These are phyloP conservation scores for Eriocheir sinensis DNA, from an alignment of 1,140 invertebrate species.

Conservation along the genomic window DNA sequence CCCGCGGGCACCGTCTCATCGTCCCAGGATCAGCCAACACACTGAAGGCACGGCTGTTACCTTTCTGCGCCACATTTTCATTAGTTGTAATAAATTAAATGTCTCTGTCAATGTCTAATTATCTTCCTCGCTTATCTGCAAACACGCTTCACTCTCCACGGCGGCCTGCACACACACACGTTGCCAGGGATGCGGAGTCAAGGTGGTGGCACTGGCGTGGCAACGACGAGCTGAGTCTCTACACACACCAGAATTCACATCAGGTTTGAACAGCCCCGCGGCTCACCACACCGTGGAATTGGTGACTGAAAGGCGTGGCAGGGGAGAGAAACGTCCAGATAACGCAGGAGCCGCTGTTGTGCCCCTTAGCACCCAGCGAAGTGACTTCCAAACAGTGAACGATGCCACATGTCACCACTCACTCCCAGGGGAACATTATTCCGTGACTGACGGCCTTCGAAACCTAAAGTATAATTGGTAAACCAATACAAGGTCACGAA, in stretches of 20 bases:
- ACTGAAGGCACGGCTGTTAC: no score
- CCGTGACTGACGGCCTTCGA: background rate
- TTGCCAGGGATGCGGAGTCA: no score
- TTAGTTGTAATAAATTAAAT: no score
- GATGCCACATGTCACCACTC: background rate
- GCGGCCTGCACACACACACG: no score
- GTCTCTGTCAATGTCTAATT: no score
- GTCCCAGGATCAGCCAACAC: no score
- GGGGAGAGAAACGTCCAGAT: background rate
- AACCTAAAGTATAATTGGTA: background rate
- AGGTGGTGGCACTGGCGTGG: no score
- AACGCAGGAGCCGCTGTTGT: background rate
- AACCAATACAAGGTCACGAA: background rate
- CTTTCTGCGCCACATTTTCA: no score
- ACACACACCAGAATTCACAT: background rate
- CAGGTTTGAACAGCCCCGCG: background rate
- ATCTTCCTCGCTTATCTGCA: no score
- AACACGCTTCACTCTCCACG: no score
- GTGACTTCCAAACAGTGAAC: background rate
- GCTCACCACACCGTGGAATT: background rate
- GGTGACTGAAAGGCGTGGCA: background rate
- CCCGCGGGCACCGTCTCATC: background rate
- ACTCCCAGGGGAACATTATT: background rate
- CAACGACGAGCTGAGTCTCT: no score
- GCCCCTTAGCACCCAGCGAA: background rate